Conservation (phyloP, 1,140 invertebrate species). For the Cotesia chilonis region DNA sequence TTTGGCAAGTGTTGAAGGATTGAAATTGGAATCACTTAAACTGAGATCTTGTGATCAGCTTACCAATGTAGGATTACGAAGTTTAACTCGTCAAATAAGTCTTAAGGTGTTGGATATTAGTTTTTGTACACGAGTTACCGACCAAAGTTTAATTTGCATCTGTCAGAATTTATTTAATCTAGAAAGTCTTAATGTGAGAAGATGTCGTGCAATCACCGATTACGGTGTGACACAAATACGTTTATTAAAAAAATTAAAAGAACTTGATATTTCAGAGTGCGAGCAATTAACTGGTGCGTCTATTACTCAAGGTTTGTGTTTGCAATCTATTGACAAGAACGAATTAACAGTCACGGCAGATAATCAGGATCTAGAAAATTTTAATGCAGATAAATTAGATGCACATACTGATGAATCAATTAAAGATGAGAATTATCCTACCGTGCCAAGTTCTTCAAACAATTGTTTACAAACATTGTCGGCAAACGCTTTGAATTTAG, state of each 20-base stretch:
- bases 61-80: conserved; percentile 69
- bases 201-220: conserved; percentile 72
- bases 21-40: conserved; percentile 69
- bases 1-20: conserved; percentile 65
- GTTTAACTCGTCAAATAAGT: conserved; percentile 69
- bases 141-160: conserved; percentile 69
- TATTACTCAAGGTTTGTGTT: conserved; percentile 69
- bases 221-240: conserved; percentile 66
- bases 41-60: conserved; percentile 74
- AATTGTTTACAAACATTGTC: conserved; percentile 66
- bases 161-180: conserved; percentile 68
- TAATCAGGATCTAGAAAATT: conserved; percentile 27
- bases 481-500: conserved; percentile 70
- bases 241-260: conserved; percentile 67
- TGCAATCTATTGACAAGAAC: conserved; percentile 39
- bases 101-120: conserved; percentile 72
- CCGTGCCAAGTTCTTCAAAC: background rate
- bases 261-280: conserved; percentile 74
- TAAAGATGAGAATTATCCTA: background rate
- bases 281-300: conserved; percentile 71
- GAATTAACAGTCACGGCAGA: background rate
- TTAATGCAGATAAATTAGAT: conserved; percentile 18
- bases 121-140: conserved; percentile 71
- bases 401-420: conserved; percentile 3
- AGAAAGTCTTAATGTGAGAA: conserved; percentile 67